Evolutionary conservation across 2,797 vertebrate genomes (phyloP), one percentile per base, ranked within the genome.

Genomic region (Pangasius djambal): DNA sequence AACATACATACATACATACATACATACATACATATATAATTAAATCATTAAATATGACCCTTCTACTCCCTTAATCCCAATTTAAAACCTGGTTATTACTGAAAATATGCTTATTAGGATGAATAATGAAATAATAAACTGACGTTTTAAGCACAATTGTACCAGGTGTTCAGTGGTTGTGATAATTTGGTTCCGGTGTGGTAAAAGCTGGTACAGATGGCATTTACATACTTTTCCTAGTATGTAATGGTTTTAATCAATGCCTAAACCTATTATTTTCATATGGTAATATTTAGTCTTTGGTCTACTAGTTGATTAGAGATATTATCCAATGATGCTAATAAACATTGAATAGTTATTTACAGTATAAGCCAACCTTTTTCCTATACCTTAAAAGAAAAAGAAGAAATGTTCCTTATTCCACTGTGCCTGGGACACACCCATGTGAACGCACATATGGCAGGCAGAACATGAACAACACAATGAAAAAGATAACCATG

Each of bases 401-500:
- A 55, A 55, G 15, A 79, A 18, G 25, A 0, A n/a, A 15, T 34
- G n/a, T 69, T 69, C 40, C 6, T 83, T 63, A 63, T 83, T 61
- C 34, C 61, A 59, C 25, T 50, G 16, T 63, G 59, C 59, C 59
- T 48, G n/a, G n/a, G 65, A 85, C 65, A 25, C 83, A 85, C 65
- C 83, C 50, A 70, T 55, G 20, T 40, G 59, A 44, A 65, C 37
- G 7, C 77, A 84, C 20, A 57, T 25, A 74, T 28, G 18, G 5
- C 65, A 40, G 18, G 9, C 4, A 86, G 28, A 61, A 59, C 70
- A 44, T 6, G 16, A 61, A 22, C 61, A 83, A 67, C n/a, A 34
- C 8, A 34, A 22, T 83, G 79, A 82, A 65, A 37, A 55, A 59
- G 67, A 84, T 87, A 77, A 81, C 50, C 25, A 10, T 70, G 90